A percentile compares a stretch with the other conserved stretches of the same genome.
Conservation (phyloP, 2,113 vertebrate species). For the Eonycteris spelaea region DNA sequence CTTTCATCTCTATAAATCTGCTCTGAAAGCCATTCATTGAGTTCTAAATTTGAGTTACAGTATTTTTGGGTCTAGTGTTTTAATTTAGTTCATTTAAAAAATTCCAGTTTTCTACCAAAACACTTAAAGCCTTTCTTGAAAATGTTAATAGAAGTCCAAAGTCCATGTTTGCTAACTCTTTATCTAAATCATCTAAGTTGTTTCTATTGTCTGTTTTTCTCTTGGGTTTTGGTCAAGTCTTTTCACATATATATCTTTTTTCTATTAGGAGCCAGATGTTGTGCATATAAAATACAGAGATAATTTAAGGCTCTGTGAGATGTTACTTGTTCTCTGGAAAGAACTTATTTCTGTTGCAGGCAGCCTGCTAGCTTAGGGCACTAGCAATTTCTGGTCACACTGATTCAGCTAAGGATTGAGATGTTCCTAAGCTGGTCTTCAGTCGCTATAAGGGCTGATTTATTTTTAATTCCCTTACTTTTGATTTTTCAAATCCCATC, state of each 20-base stretch:
- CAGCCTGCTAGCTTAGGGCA: neutral
- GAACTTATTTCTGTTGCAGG: constrained; percentile 33
- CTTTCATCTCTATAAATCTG: constrained; percentile 18
- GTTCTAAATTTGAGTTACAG: constrained; percentile 10
- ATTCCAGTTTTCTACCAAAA: neutral
- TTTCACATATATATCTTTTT: neutral
- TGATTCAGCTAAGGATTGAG: neutral
- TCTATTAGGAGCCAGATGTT: constrained; percentile 35
- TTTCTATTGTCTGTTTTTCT: constrained; percentile 51
- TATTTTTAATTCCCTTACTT: neutral
- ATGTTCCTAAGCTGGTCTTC: neutral
- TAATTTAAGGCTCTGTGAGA: constrained; percentile 23
- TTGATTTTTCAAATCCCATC: neutral
- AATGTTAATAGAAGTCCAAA: constrained; percentile 6
- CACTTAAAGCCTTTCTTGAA: constrained; percentile 31
- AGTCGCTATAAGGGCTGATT: neutral
- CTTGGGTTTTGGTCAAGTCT: constrained; percentile 12
- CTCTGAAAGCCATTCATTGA: constrained; percentile 32
- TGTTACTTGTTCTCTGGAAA: constrained; percentile 38
- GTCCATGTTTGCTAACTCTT: neutral
- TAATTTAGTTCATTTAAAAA: constrained; percentile 30
- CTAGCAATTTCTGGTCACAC: neutral
- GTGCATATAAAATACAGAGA: neutral
- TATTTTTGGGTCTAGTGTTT: constrained; percentile 35
- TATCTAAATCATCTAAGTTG: neutral